Conservation (phyloP, 2,113 vertebrate genomes). For the Rhadina sibilatrix region DNA sequence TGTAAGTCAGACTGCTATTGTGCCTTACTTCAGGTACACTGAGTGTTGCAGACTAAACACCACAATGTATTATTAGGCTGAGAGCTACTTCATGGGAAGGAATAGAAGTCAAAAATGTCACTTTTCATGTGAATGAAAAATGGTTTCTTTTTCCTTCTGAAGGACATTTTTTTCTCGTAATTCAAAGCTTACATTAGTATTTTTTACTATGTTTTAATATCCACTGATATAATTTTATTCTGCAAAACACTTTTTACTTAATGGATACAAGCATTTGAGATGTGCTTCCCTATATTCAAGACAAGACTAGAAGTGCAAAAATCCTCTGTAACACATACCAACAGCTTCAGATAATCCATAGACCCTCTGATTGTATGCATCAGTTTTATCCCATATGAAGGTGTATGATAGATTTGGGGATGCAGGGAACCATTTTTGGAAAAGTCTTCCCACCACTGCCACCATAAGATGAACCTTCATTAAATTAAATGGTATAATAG, state of each 20-base stretch:
- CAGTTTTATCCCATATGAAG: slow-evolving; percentile 99
- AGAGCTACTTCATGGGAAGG: background rate
- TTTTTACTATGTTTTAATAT: background rate
- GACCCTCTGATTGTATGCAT: slow-evolving; percentile 96
- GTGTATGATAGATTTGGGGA: slow-evolving; percentile 95
- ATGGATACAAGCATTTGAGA: background rate
- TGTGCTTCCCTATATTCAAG: background rate
- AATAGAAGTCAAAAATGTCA: background rate
- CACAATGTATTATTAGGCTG: background rate
- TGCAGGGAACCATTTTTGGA: slow-evolving; percentile 97
- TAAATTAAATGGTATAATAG: slow-evolving; percentile 91
- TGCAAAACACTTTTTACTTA: background rate
- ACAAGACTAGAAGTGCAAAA: background rate
- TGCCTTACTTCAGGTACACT: background rate
- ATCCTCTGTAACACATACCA: slow-evolving; percentile 73
- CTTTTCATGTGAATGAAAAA: background rate
- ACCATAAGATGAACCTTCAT: slow-evolving; percentile 99
- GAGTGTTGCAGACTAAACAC: background rate
- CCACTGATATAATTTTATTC: background rate
- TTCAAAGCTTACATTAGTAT: background rate
- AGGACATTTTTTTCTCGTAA: background rate
- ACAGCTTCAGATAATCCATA: slow-evolving; percentile 94
- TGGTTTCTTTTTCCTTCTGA: background rate
- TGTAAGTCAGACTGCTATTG: background rate
- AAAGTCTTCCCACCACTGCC: slow-evolving; percentile 94